Evolutionary conservation across 2,113 vertebrate species (phyloP).

Genomic region (Acrocephalus kingi): DNA sequence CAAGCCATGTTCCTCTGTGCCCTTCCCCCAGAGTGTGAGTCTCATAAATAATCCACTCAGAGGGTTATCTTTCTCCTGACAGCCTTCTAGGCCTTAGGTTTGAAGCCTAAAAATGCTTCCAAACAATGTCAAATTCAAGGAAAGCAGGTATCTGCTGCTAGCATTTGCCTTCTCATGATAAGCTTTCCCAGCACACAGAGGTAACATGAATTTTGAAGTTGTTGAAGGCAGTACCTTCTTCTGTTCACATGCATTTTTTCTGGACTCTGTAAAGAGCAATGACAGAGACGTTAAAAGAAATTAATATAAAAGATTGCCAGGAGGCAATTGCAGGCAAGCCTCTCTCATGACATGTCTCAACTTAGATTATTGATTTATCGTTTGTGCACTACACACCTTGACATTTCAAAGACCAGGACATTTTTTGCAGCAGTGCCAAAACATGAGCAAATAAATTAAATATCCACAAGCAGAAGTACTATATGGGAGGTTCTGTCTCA

Average conservation of each 20-base stretch:
- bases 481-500: background rate
- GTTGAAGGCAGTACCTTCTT: background rate
- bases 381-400: background rate
- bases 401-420: background rate
- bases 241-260: background rate
- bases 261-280: background rate
- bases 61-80: background rate
- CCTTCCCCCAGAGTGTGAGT: background rate
- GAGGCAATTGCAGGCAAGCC: background rate
- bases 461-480: background rate
- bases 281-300: background rate
- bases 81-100: background rate
- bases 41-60: background rate
- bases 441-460: background rate
- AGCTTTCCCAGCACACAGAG: background rate
- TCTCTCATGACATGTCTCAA: background rate
- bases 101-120: background rate
- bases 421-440: conserved; percentile 12
- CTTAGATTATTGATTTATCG: background rate
- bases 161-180: background rate
- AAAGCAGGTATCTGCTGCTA: background rate
- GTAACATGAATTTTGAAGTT: rapidly evolving
- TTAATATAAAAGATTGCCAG: background rate
- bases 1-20: background rate
- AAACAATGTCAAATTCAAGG: background rate